A percentile compares a stretch with the other conserved stretches of the same genome.
Conservation (phyloP, 92 coral and sea anemone species). For the Epizoanthus scotinus region DNA sequence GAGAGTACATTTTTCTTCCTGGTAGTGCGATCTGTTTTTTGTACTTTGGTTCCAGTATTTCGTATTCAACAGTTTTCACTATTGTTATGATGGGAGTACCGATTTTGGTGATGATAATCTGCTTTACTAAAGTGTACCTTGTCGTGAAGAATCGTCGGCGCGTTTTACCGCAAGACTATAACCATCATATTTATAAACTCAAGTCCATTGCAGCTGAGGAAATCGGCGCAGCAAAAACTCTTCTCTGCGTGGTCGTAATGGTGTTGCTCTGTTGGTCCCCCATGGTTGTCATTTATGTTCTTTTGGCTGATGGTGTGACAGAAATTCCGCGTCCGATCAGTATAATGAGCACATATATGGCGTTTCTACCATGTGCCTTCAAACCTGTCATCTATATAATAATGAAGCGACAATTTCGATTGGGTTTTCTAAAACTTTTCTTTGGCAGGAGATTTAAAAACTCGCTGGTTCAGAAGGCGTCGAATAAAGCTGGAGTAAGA, state of each 20-base stretch:
- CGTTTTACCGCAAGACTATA: constrained; percentile 12
- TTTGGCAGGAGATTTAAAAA: constrained; percentile 18
- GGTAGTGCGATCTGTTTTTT: constrained; percentile 74
- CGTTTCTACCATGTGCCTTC: constrained; percentile 45
- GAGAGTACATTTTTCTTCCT: constrained; percentile 62
- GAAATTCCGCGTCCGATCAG: constrained; percentile 54
- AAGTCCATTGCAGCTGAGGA: constrained; percentile 46
- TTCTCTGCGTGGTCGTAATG: constrained; percentile 56
- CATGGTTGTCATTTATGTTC: constrained; percentile 40
- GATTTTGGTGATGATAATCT: constrained; percentile 49
- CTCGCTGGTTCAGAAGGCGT: not conserved
- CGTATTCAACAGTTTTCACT: constrained; percentile 66
- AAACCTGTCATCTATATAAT: constrained; percentile 57
- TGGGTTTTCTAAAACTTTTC: constrained; percentile 33
- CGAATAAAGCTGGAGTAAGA: not conserved
- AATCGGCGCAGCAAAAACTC: constrained; percentile 58
- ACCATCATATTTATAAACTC: constrained; percentile 1
- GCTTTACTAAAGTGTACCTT: constrained; percentile 57
- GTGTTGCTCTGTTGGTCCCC: constrained; percentile 61
- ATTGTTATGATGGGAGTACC: constrained; percentile 69
- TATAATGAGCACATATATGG: constrained; percentile 44
- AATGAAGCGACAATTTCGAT: constrained; percentile 59
- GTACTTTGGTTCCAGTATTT: constrained; percentile 55
- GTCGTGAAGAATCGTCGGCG: constrained; percentile 48
- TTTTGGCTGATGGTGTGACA: constrained; percentile 44